Conservation (phyloP, 2,888 invertebrate genomes). For the Eulithis testata region DNA sequence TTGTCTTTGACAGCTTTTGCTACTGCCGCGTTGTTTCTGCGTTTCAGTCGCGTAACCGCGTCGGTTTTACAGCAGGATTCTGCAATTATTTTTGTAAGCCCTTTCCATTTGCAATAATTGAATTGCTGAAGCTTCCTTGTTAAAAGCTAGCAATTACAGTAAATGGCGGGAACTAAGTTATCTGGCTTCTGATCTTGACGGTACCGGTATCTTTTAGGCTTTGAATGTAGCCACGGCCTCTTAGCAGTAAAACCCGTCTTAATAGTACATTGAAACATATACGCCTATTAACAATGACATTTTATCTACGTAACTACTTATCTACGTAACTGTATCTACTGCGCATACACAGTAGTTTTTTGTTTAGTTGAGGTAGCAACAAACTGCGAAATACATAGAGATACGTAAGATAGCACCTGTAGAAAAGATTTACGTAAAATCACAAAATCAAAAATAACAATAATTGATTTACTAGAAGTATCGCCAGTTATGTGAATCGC, state of each 20-base stretch:
- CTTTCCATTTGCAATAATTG: conserved; percentile 19
- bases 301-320: too few relatives aligned
- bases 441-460: too few relatives aligned
- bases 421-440: too few relatives aligned
- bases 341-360: too few relatives aligned
- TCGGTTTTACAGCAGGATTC: conserved; percentile 2
- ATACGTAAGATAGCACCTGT: too few relatives aligned
- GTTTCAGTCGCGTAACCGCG: background rate
- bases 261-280: too few relatives aligned
- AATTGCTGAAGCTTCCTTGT: conserved; percentile 32
- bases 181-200: conserved; percentile 5
- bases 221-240: background rate
- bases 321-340: too few relatives aligned
- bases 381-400: too few relatives aligned
- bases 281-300: too few relatives aligned
- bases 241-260: background rate
- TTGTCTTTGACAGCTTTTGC: background rate
- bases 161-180: conserved; percentile 21
- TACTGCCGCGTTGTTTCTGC: background rate
- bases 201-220: background rate
- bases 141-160: conserved; percentile 33
- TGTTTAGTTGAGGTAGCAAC: too few relatives aligned
- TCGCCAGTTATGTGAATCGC: too few relatives aligned
- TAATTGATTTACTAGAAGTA: too few relatives aligned
- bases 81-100: conserved; percentile 19